Evolutionary conservation across 2,797 vertebrate genomes (phyloP), one percentile per base, ranked within the genome.

Genomic region (Poliocrania exsul): DNA sequence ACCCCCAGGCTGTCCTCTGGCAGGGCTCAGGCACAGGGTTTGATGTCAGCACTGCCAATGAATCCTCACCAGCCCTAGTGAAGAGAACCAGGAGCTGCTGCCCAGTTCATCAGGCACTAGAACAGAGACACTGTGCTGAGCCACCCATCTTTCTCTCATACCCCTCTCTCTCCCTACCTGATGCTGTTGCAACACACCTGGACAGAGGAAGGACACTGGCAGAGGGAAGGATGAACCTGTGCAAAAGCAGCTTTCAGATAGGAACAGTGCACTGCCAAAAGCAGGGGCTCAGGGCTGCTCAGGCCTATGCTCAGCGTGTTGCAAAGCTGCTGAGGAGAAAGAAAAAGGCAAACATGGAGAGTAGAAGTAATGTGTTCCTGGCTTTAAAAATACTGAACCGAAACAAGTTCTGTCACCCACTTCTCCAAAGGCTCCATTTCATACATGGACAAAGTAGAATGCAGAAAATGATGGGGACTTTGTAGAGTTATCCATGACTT

Each of bases 41-140:
- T 26, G 42, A 40, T 44, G 35, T 35, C 58, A 26, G 33, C 0
- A 0, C 25, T 9, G 2, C 33, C 50, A 75, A 28, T 1, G 4
- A 50, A 35, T 37, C 78, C 51, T 64, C 44, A 24, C 28, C 75
- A 47, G 33, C 8, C 19, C 49, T 19, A 46, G 29, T 11, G 57
- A 40, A 14, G 11, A 60, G 3, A 8, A 44, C 4, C 33, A 81
- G 82, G 42, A 72, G 49, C 17, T 8, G 38, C 60, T 26, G 6
- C 23, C 28, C 78, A 49, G 37, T 31, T 72, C 54, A 51, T 25
- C 47, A 44, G 57, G 17, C 53, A 29, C 46, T 19, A 35, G 53
- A 44, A 90, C 9, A 28, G 35, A 42, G 69, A 60, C 38, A 24
- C 10, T 5, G 26, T 28, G 42, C 61, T 78, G 56, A 72, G 53